Evolutionary conservation across 2,888 invertebrate genomes (phyloP), one percentile per base, ranked within the genome.

Genomic region (Ellobium chinense): DNA sequence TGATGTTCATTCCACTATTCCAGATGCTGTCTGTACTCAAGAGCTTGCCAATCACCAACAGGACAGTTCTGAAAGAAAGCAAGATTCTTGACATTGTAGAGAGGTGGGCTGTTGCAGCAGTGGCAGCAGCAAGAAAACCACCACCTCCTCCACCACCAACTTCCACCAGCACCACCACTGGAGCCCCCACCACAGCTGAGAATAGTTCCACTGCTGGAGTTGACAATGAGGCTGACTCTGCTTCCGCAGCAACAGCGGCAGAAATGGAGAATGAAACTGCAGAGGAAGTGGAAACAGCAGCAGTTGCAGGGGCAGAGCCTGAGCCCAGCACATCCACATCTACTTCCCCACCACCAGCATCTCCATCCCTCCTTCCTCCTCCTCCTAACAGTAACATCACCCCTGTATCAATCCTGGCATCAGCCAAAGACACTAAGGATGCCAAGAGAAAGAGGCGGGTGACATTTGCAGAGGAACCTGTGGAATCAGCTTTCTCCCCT

Each of bases 21-120:
- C 85, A 96, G 97, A 93, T 94, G 95, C 94, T 99, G 36, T 95
- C 96, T 89, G 96, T 97, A 0, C 94, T 99, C 80, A 95, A 96
- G 85, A 95, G 96, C 31, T 94, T 99, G 85, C 98, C 99, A 14
- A 97, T 99, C 85, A 96, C 97, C 2, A 98, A 98, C 93, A 97
- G 97, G 93, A 97, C 97, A 0, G 96, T 97, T 94, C 94, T 99
- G 12, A 96, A 96, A 89, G 98, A 99, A 91, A 97, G 97, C 89
- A 97, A 98, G 89, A 96, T 99, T 85, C 95, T 97, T 89, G 94
- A 95, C 36, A 95, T 96, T 21, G 96, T 99, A 29, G 96, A 97
- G 91, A 95, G 96, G 86, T 98, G 98, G 98, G 95, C 96, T 9
- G 87, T 85, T 31, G 75, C 85, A 73, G 85, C 83, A 7, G 77